Evolutionary conservation across 1,140 invertebrate genomes (phyloP), one percentile per base, ranked within the genome.

Genomic region (Drosophila elegans): DNA sequence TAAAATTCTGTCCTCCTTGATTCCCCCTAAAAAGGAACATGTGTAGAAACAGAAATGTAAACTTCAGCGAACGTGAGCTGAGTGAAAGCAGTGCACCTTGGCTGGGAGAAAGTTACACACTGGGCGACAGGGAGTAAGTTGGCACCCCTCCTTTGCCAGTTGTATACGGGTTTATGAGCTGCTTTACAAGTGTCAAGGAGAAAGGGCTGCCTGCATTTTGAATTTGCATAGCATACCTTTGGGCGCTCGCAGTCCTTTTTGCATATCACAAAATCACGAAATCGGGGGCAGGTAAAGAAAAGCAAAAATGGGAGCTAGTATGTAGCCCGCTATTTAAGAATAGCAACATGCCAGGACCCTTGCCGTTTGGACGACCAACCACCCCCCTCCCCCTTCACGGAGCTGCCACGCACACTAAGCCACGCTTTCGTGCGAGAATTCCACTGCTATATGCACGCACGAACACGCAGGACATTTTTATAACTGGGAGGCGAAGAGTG

Each of bases 171-270:
- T 16, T 41, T 27, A 10, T 27, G 41, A 34, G 66, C 64, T 88
- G 66, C 66, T 79, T 83, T 88, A 74, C 83, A 82, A 88, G 83
- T 86, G 82, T 86, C 83, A 72, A 78, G 61, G 7, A 10, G 2
- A n/a, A 13, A 36, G n/a, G 34, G 57, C 55, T 66, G 63, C 39
- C 55, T 81, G 62, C 80, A 74, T 69, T 69, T 84, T 69, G 76
- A 63, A 88, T 88, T 80, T 74, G 76, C 83, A 88, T 88, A 82
- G 76, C 84, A 89, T 83, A 88, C 83, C 83, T 88, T 74, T 80
- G 76, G 84, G 83, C 84, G 80, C 74, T 78, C 56, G 78, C 77
- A 67, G 82, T 63, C 76, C 83, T 89, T 67, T 88, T 89, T 89
- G 66, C 84, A 73, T 78, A 63, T 56, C 44, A 38, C 51, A 57